Evolutionary conservation across 2,113 vertebrate genomes (phyloP), one percentile per base, ranked within the genome.

Genomic region (Coptodon rendalli): DNA sequence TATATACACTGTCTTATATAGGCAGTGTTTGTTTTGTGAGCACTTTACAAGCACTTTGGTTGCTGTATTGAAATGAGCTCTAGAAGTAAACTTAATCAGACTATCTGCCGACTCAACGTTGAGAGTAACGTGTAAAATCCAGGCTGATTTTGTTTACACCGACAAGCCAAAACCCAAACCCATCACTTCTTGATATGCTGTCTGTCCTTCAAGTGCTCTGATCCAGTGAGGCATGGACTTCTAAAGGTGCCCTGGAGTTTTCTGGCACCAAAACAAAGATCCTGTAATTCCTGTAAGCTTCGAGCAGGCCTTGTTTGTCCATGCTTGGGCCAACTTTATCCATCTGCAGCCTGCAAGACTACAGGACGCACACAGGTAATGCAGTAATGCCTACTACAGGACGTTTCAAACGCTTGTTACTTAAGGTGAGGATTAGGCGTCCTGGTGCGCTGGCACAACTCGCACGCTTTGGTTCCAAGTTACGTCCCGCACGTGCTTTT

Each of bases 231-330:
- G 45, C 45, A 50, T 8, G 27, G 73, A 52, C 10, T 31, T 31
- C 27, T 78, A 31, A 50, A 52, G 27, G 73, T 78, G 4, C 45
- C 43, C 27, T 50, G 73, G 10, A 78, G 27, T 0, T 50, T 78
- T 4, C 40, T 78, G 73, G 73, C 73, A 78, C 73, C 73, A 34
- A 78, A 17, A 52, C 27, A 78, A 78, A 52, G 73, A 52, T 78
- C 73, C 73, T 78, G 29, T 78, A 52, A 78, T 52, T 52, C 45
- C 27, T 13, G 43, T 78, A 78, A 78, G 71, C 43, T 31, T 48
- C 16, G 0, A 43, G 43, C 16, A 50, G 40, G 24, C 71, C 43
- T 50, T 9, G 17, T 78, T 78, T 78, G 14, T 5, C 14, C 10
- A 13, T 52, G 27, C 45, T 78, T n/a, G 45, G 27, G 52, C 73